Base-by-base conservation (phyloP, 53 echinoderm and acorn worm genomes). In the Echinarachnius parma region DNA sequence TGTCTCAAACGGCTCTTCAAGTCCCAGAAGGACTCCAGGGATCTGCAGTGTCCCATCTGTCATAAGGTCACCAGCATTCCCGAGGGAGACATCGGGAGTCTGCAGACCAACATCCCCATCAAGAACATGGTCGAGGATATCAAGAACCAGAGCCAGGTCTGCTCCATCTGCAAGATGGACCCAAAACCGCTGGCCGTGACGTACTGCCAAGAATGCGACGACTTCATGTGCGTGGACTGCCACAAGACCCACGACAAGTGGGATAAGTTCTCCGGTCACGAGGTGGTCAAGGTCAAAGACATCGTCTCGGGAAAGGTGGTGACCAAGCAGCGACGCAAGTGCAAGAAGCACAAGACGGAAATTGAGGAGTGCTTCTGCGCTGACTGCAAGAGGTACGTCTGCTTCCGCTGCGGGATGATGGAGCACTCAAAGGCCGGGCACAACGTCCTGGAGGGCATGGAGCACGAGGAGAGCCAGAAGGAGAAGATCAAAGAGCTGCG, bases 341-440 rank as follows among this genome's bases (percentile, higher is more conserved):
- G 70, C 53, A 50, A 69, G 70, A 69, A 34, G 36, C 70, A 69
- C 34, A 19, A 20, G 36, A 22, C 33, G 33, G 70, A 69, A 35
- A 24, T 31, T 1, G 70, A 69, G 18, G 70, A 69, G 16, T 69
- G 52, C 15, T 69, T 53, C 70, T 69, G 70, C 35, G 52, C 24
- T 34, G 53, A 69, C 11, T 69, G 70, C 35, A 30, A 34, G 52
- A 69, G 34, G 70, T 69, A 53, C 25, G 53, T 69, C 34, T 69
- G 70, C 53, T 69, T 69, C 53, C 70, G 70, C 31, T 69, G 70
- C 53, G 53, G 70, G 3, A 53, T 69, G 53, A 31, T 69, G 53
- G 70, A 69, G 26, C 70, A 69, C 53, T 15, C 21, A 21, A 50
- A 53, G 18, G 15, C 19, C 19, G 70, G 70, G 23, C 70, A 69